Evolutionary conservation across 2,888 invertebrate genomes (phyloP).

Genomic region (Drosophila recens): DNA sequence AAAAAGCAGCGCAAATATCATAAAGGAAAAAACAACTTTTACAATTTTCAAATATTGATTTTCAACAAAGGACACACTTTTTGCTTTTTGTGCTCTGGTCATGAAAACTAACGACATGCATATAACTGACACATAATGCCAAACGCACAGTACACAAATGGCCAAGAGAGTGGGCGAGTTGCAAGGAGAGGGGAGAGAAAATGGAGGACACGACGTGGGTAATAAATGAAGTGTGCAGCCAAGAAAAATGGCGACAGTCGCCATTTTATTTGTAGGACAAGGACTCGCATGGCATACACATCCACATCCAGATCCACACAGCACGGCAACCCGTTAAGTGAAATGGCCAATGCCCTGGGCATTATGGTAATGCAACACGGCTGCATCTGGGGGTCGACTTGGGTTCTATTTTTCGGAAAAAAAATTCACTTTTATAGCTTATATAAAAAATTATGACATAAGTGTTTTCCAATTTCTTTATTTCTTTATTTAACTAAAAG

Average conservation of each 20-base stretch:
- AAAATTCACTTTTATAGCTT: neutral
- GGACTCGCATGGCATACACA: slow-evolving; percentile 45
- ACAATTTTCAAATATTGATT: slow-evolving; percentile 66
- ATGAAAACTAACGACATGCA: slow-evolving; percentile 80
- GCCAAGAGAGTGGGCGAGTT: neutral
- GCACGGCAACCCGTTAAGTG: slow-evolving; percentile 57
- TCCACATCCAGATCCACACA: slow-evolving; percentile 30
- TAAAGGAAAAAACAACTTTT: slow-evolving; percentile 53
- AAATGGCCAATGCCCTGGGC: slow-evolving; percentile 62
- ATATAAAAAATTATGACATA: neutral
- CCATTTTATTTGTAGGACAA: slow-evolving; percentile 34
- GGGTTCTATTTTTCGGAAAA: neutral
- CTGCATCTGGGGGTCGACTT: neutral
- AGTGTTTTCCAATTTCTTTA: neutral
- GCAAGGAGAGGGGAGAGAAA: neutral
- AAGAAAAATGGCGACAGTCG: slow-evolving; percentile 71
- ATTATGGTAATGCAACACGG: slow-evolving; percentile 18
- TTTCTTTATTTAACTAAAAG: neutral
- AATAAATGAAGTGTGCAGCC: slow-evolving; percentile 75
- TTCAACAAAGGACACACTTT: slow-evolving; percentile 54
- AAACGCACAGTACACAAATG: slow-evolving; percentile 13
- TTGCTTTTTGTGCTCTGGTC: slow-evolving; percentile 42
- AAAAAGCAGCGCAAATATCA: slow-evolving; percentile 57
- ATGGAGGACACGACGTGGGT: slow-evolving; percentile 27
- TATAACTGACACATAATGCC: slow-evolving; percentile 70